Evolutionary conservation across 1,140 invertebrate genomes (phyloP).

Genomic region (Chrysoperla carnea): DNA sequence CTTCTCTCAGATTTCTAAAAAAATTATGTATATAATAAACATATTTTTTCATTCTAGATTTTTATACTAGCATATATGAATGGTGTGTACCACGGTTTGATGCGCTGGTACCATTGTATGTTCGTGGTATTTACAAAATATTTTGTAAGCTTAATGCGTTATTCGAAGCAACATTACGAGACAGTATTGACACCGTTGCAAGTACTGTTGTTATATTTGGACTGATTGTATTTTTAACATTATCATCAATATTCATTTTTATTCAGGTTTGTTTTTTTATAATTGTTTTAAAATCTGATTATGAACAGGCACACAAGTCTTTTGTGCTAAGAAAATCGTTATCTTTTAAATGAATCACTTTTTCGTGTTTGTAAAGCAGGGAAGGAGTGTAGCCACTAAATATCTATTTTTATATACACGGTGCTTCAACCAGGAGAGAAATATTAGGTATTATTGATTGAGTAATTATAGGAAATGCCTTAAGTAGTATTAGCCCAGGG

Average conservation of each 20-base stretch:
- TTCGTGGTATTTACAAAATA: constrained; percentile 30
- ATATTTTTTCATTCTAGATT: neutral
- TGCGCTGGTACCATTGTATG: constrained; percentile 30
- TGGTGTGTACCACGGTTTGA: constrained; percentile 26
- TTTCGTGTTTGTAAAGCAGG: too few species aligned
- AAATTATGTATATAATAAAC: too few species aligned
- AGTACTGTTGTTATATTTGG: constrained; percentile 35
- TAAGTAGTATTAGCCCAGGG: too few species aligned
- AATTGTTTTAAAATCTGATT: constrained; percentile 1
- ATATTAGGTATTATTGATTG: too few species aligned
- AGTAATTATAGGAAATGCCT: too few species aligned
- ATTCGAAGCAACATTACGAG: constrained; percentile 26
- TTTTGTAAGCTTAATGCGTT: constrained; percentile 25
- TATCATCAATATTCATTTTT: constrained; percentile 33
- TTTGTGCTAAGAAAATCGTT: too few species aligned
- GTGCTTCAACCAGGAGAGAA: too few species aligned
- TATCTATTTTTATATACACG: too few species aligned
- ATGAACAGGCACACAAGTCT: neutral
- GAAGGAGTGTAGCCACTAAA: too few species aligned
- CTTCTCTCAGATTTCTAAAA: too few species aligned
- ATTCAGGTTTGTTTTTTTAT: constrained; percentile 24
- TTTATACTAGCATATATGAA: constrained; percentile 10
- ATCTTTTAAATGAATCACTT: too few species aligned
- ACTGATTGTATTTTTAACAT: constrained; percentile 31
- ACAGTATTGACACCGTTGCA: constrained; percentile 35